phyloP scores from a whole-genome alignment of 2,113 vertebrate genomes.

The Notothenia rossii region DNA sequence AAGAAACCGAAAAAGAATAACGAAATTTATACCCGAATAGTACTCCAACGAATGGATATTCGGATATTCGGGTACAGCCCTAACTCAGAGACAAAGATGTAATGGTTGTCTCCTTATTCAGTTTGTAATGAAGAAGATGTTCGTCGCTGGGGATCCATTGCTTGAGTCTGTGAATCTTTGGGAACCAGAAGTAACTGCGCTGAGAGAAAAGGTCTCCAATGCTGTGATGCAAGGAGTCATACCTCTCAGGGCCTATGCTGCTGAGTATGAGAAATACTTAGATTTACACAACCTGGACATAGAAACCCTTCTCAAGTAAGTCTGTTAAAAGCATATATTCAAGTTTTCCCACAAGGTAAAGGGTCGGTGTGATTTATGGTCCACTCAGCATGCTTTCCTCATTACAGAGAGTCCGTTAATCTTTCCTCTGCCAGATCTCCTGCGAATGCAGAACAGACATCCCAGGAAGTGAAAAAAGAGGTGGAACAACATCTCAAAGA shows the following conservation, averaged over 20 bases:
- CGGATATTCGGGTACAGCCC: no score
- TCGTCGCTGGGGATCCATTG: conserved; percentile 78
- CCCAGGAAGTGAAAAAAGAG: conserved; percentile 83
- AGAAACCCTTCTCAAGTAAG: conserved; percentile 71
- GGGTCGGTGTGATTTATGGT: background rate
- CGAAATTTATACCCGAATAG: no score
- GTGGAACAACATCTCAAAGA: conserved; percentile 86
- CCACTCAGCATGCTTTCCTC: background rate
- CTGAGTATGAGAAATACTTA: conserved; percentile 85
- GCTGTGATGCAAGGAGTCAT: conserved; percentile 85
- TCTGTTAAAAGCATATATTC: background rate
- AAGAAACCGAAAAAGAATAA: no score
- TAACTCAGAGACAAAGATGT: background rate
- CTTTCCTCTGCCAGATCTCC: conserved; percentile 54
- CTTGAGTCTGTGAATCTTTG: conserved; percentile 88
- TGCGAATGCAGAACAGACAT: conserved; percentile 71
- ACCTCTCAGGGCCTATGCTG: conserved; percentile 89
- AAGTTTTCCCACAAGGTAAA: conserved; percentile 3
- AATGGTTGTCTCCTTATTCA: conserved; percentile 55
- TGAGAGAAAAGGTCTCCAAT: conserved; percentile 77
- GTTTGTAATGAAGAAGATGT: conserved; percentile 90
- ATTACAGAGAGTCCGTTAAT: background rate
- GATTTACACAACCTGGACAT: conserved; percentile 89
- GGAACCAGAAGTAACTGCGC: conserved; percentile 86
- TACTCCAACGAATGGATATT: no score